These are phyloP conservation scores for Acleris sparsana DNA, from an alignment of 2,888 invertebrate species.

Conservation along the genomic window DNA sequence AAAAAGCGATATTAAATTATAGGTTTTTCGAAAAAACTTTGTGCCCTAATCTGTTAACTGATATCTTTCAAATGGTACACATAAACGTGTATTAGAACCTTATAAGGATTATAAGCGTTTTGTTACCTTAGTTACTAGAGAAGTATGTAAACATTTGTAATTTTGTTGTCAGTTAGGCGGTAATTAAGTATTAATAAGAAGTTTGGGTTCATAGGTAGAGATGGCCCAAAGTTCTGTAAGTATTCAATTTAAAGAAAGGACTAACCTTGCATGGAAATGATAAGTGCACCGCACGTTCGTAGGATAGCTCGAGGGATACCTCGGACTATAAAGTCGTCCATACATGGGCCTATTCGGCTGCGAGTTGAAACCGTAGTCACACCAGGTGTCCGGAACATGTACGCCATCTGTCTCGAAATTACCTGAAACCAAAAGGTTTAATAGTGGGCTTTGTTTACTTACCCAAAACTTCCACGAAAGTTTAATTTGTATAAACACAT, in stretches of 20 bases:
- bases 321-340: constrained; percentile 94
- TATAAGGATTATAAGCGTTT: too few species aligned
- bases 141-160: too few species aligned
- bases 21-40: too few species aligned
- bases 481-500: constrained; percentile 23
- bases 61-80: too few species aligned
- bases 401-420: constrained; percentile 92
- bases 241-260: not conserved
- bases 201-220: too few species aligned
- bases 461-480: not conserved
- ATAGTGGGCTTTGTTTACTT: constrained; percentile 26
- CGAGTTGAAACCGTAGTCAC: constrained; percentile 93
- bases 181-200: too few species aligned
- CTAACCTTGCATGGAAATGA: constrained; percentile 92
- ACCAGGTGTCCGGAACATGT: constrained; percentile 89
- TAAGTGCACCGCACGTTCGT: constrained; percentile 94
- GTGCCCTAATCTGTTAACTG: too few species aligned
- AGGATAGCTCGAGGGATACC: constrained; percentile 98
- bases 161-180: too few species aligned
- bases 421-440: constrained; percentile 76
- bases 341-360: constrained; percentile 86
- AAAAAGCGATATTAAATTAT: too few species aligned
- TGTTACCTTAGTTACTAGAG: too few species aligned
- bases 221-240: too few species aligned
- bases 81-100: too few species aligned